phyloP scores from a whole-genome alignment of 2,113 vertebrate genomes.

The Sapajus apella region DNA sequence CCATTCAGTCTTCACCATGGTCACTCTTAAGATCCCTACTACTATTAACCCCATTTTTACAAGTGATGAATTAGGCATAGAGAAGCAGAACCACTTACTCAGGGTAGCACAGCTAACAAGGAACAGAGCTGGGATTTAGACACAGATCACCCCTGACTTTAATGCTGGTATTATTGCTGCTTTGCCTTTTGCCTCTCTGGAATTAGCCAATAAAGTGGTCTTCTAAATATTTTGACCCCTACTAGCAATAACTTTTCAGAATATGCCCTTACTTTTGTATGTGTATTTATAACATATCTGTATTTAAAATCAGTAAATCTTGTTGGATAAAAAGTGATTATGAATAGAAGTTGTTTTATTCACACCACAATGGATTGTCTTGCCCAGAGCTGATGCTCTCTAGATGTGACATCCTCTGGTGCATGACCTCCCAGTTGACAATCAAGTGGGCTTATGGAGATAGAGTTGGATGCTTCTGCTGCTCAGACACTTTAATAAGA shows the following conservation, averaged over 20 bases:
- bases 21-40: background rate
- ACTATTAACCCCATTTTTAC: background rate
- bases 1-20: background rate
- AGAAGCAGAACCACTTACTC: background rate
- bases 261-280: background rate
- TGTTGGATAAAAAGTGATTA: background rate
- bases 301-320: background rate
- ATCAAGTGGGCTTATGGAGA: background rate
- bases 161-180: background rate
- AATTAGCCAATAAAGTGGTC: background rate
- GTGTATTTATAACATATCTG: background rate
- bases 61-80: background rate
- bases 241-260: background rate
- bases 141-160: background rate
- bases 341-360: background rate
- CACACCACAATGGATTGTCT: background rate
- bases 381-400: background rate
- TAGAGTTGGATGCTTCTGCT: background rate
- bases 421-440: background rate
- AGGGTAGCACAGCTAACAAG: background rate
- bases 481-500: background rate
- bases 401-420: background rate
- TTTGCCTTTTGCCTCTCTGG: background rate
- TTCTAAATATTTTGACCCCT: background rate
- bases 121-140: background rate